phyloP scores from a whole-genome alignment of 2,113 vertebrate genomes.

The Aphelocoma coerulescens region DNA sequence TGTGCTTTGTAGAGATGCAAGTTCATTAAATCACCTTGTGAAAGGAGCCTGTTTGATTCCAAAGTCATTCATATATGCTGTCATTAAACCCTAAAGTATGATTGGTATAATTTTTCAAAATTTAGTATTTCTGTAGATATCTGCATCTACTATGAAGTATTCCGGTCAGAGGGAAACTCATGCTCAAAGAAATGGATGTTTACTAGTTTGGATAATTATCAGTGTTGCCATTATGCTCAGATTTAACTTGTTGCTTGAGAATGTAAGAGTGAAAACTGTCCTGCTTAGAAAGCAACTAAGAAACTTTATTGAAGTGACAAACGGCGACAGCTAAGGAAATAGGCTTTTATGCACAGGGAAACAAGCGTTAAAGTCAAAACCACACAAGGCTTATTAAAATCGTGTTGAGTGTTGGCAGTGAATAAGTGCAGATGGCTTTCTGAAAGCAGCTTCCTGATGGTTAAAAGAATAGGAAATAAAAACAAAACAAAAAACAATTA shows the following conservation, averaged over 20 bases:
- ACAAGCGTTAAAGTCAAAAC: constrained; percentile 49
- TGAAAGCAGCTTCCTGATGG: constrained; percentile 57
- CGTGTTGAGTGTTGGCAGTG: constrained; percentile 22
- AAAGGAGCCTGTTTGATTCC: background rate
- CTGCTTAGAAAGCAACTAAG: background rate
- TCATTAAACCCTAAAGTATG: background rate
- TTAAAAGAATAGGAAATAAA: constrained; percentile 54
- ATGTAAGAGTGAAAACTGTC: background rate
- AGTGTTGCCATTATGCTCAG: background rate
- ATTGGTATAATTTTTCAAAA: background rate
- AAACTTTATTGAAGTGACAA: constrained; percentile 27
- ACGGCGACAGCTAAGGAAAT: constrained; percentile 35
- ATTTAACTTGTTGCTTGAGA: background rate
- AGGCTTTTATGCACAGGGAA: constrained; percentile 23
- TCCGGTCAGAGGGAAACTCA: background rate
- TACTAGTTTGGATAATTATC: background rate
- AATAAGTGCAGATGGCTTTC: constrained; percentile 53
- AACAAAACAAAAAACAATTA: constrained; percentile 33
- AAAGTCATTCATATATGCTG: background rate
- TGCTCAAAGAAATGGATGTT: background rate
- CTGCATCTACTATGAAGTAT: background rate
- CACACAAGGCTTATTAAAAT: constrained; percentile 57
- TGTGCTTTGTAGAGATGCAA: background rate
- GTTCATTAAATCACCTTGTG: background rate
- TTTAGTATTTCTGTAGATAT: background rate